These are phyloP conservation scores for Eublepharis macularius DNA, from an alignment of 2,113 vertebrate species.

Conservation along the genomic window DNA sequence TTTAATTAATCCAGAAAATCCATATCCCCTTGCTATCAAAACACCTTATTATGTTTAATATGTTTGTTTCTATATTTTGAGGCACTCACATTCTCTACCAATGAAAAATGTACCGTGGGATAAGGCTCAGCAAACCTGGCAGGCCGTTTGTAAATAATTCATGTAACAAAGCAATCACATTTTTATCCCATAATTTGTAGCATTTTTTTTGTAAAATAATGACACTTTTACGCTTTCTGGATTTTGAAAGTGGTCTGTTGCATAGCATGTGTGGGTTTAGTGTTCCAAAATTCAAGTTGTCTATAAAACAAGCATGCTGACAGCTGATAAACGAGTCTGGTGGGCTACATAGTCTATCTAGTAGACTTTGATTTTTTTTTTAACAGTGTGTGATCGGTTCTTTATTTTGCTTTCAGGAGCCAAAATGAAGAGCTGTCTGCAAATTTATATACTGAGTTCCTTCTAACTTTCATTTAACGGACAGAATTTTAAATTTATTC, in stretches of 20 bases:
- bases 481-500: neutral
- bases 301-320: too few relatives aligned
- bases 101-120: neutral
- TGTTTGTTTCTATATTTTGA: neutral
- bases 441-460: neutral
- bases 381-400: neutral
- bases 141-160: neutral
- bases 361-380: neutral
- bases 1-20: conserved; percentile 4
- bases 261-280: neutral
- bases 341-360: neutral
- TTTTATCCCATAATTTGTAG: neutral
- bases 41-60: neutral
- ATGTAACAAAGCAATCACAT: neutral
- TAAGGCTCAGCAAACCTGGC: neutral
- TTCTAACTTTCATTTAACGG: neutral
- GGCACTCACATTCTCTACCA: neutral
- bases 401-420: neutral
- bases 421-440: neutral
- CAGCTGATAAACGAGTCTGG: neutral
- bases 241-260: conserved; percentile 20
- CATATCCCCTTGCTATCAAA: neutral
- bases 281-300: neutral
- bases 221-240: conserved; percentile 9
- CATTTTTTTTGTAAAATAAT: neutral